Conservation (phyloP, 2,113 vertebrate species). For the Pelecanus crispus region DNA sequence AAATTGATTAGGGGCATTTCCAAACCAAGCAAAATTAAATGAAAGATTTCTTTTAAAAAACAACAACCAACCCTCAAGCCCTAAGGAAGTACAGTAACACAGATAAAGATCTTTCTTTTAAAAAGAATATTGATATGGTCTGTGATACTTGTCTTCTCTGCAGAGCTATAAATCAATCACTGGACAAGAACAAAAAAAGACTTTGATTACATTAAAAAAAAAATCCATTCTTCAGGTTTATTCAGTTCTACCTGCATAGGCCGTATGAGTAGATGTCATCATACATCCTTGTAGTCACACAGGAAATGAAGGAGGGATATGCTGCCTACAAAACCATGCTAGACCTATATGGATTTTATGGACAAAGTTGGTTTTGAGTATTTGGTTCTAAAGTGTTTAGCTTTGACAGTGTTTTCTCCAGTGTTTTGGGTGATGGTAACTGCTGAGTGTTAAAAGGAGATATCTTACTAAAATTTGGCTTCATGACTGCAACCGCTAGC, state of each 20-base stretch:
- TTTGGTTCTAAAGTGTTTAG: background rate
- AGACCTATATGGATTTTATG: background rate
- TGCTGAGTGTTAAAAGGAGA: background rate
- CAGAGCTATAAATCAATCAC: background rate
- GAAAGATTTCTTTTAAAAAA: background rate
- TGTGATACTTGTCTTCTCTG: background rate
- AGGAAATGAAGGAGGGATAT: background rate
- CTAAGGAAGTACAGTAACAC: background rate
- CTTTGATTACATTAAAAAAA: background rate
- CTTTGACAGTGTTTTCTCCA: background rate
- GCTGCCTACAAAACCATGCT: background rate
- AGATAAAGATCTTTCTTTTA: background rate
- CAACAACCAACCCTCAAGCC: background rate
- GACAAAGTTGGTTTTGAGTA: background rate
- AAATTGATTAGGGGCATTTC: background rate
- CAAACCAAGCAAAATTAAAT: background rate
- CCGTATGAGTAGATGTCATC: background rate
- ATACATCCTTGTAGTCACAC: background rate
- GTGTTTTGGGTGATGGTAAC: background rate
- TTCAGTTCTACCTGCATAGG: background rate
- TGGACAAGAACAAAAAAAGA: background rate
- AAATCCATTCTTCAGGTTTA: background rate
- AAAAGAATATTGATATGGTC: background rate
- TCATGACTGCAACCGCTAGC: background rate
- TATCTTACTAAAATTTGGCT: background rate